A percentile compares a stretch with the other conserved stretches of the same genome.
Conservation (phyloP, 2,888 invertebrate species). For the Morpho helenor region DNA sequence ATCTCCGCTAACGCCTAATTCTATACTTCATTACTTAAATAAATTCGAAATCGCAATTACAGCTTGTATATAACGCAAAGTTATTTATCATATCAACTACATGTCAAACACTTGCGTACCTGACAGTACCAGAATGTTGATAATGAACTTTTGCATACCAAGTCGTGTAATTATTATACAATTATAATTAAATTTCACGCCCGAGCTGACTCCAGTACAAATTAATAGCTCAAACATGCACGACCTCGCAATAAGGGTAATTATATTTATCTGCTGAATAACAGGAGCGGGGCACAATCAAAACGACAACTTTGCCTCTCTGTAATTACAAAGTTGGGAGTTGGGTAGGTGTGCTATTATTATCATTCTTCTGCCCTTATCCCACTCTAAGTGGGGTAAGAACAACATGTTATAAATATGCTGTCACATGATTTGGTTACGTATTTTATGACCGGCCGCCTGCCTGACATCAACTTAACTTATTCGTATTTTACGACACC, state of each 20-base stretch:
- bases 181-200: slow-evolving; percentile 9
- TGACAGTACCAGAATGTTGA: neutral
- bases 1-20: too few relatives aligned
- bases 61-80: too few relatives aligned
- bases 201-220: slow-evolving; percentile 2
- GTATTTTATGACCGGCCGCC: too few relatives aligned
- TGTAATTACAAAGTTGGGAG: slow-evolving; percentile 4
- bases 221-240: slow-evolving; percentile 13
- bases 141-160: slow-evolving; percentile 3
- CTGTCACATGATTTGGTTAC: too few relatives aligned
- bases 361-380: neutral
- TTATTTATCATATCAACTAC: too few relatives aligned
- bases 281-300: slow-evolving; percentile 8
- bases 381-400: too few relatives aligned
- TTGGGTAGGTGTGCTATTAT: slow-evolving; percentile 14
- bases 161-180: slow-evolving; percentile 11
- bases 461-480: too few relatives aligned
- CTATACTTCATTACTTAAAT: too few relatives aligned
- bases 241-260: slow-evolving; percentile 11
- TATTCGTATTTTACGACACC: too few relatives aligned
- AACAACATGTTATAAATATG: too few relatives aligned
- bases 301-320: slow-evolving; percentile 8
- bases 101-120: too few relatives aligned
- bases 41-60: too few relatives aligned
- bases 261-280: slow-evolving; percentile 16